Conservation (phyloP, 2,888 invertebrate species). For the Ditylenchus weischeri region DNA sequence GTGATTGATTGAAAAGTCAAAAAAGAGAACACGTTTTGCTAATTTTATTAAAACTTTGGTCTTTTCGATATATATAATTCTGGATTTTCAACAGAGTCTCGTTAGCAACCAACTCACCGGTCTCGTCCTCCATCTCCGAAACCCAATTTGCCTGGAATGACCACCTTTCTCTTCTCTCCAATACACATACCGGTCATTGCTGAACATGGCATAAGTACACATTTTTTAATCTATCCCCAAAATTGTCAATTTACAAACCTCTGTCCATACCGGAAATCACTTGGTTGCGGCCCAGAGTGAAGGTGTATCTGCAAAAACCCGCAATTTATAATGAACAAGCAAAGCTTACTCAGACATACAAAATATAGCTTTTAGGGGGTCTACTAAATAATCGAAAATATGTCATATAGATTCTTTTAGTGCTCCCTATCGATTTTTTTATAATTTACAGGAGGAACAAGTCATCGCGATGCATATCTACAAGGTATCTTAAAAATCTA, state of each 20-base stretch:
- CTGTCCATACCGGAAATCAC: constrained; percentile 57
- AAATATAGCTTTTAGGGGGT: not conserved
- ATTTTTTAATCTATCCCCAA: not conserved
- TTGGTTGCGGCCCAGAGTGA: constrained; percentile 54
- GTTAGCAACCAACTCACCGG: constrained; percentile 28
- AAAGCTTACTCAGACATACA: not conserved
- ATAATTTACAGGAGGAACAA: too few relatives aligned
- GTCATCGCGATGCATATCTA: too few relatives aligned
- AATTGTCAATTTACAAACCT: not conserved
- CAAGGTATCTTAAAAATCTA: constrained; percentile 8
- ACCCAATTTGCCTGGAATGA: constrained; percentile 54
- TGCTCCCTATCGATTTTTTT: too few relatives aligned
- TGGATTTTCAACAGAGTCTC: too few relatives aligned
- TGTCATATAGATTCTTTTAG: too few relatives aligned
- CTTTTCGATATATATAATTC: too few relatives aligned
- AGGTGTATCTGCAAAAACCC: constrained; percentile 46
- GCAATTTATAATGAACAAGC: not conserved
- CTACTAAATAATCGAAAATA: too few relatives aligned
- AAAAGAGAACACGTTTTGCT: not conserved
- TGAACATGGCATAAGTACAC: not conserved
- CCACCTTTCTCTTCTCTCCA: constrained; percentile 58
- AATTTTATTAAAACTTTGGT: too few relatives aligned
- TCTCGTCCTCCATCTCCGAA: constrained; percentile 48
- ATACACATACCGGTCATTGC: constrained; percentile 55
- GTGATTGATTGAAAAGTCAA: too few relatives aligned